Evolutionary conservation across 1,140 invertebrate genomes (phyloP).

Genomic region (Hormaphis cornu): DNA sequence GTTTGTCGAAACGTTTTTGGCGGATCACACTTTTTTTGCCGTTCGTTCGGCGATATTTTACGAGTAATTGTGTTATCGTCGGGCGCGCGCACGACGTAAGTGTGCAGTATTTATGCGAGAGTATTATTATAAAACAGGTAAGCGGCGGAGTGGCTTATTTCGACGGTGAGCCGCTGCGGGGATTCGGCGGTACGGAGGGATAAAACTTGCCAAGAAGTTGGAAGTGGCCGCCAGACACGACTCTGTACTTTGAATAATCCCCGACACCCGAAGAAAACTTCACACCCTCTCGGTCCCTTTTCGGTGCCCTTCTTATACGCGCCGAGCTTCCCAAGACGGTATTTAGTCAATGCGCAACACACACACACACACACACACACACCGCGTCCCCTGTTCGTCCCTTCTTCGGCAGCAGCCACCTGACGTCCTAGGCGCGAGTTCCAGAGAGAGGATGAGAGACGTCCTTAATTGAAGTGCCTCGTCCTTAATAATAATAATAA

Average conservation of each 20-base stretch:
- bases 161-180: not conserved
- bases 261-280: conserved; percentile 26
- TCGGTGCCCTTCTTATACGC: not conserved
- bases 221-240: conserved; percentile 30
- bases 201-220: conserved; percentile 32
- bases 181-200: not conserved
- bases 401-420: no score
- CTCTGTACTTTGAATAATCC: conserved; percentile 31
- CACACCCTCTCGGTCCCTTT: not conserved
- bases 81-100: no score
- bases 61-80: no score
- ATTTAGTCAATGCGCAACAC: conserved; percentile 15
- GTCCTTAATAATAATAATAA: conserved; percentile 25
- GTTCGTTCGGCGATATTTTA: no score
- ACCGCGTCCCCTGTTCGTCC: no score
- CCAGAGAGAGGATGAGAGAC: not conserved
- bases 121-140: no score
- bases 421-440: not conserved
- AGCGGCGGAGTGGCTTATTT: not conserved
- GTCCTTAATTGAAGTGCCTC: conserved; percentile 31
- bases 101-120: no score
- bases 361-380: no score
- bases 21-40: no score
- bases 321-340: conserved; percentile 13
- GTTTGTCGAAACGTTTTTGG: no score